phyloP scores from a whole-genome alignment of 2,797 vertebrate genomes.

The Cyclopterus lumpus region DNA sequence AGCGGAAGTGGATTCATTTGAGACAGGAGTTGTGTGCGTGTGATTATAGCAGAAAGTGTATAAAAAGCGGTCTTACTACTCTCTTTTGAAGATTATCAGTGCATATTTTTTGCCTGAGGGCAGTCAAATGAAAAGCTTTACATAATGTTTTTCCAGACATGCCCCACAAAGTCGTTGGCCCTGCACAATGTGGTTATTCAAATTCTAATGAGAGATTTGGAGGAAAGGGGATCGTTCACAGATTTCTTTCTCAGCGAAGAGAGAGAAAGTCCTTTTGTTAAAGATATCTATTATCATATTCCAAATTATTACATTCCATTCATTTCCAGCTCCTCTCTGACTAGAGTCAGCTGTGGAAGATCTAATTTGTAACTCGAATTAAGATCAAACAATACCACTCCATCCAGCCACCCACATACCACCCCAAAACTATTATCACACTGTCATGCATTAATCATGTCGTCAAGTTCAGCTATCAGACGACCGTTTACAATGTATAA shows the following conservation, averaged over 20 bases:
- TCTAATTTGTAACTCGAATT: constrained; percentile 1
- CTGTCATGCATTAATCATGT: background rate
- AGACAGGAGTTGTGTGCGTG: background rate
- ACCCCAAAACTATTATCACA: background rate
- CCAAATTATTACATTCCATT: constrained; percentile 19
- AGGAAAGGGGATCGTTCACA: constrained; percentile 12
- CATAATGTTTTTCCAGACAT: constrained; percentile 15
- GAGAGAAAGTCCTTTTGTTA: constrained; percentile 3
- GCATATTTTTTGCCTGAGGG: constrained; percentile 2
- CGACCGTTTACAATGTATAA: background rate
- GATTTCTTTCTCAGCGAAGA: constrained; percentile 12
- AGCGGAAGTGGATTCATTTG: constrained; percentile 1
- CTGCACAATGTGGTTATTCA: constrained; percentile 26
- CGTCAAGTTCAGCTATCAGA: background rate
- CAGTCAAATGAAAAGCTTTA: constrained; percentile 38
- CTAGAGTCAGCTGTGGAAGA: constrained; percentile 1
- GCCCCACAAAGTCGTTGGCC: constrained; percentile 5
- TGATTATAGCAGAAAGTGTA: background rate
- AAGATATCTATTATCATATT: constrained; percentile 2
- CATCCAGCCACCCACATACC: background rate
- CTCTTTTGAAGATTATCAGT: constrained; percentile 14
- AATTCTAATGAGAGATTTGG: constrained; percentile 39
- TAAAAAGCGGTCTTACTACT: background rate
- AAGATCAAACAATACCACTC: background rate
- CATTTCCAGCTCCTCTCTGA: background rate